Percentiles rank a stretch among this genome's conserved stretches.
These are phyloP conservation scores for Corynorhinus townsendii DNA, from an alignment of 2,113 vertebrate species.

Conservation along the genomic window DNA sequence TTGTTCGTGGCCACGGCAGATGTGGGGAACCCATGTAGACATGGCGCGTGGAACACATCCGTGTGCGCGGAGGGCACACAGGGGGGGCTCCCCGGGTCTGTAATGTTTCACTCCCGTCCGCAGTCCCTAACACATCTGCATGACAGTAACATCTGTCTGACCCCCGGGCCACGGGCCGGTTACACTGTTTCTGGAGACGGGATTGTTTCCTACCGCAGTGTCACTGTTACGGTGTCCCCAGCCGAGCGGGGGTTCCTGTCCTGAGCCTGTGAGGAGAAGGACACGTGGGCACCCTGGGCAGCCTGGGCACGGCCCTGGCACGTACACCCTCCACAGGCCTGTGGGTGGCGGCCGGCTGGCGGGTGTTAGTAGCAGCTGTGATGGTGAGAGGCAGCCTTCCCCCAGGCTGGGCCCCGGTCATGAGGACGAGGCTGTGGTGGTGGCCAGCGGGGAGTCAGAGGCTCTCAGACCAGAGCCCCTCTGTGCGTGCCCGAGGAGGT, in stretches of 20 bases:
- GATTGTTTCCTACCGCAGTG: fast-evolving
- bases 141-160: fast-evolving
- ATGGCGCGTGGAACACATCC: fast-evolving
- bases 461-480: background rate
- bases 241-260: background rate
- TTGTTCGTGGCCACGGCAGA: background rate
- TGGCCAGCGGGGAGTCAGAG: background rate
- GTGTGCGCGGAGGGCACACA: fast-evolving
- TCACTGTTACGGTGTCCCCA: fast-evolving
- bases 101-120: fast-evolving
- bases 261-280: background rate
- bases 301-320: too few relatives aligned
- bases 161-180: fast-evolving
- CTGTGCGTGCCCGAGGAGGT: background rate
- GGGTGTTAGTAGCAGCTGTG: background rate
- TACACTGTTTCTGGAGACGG: fast-evolving
- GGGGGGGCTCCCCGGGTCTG: fast-evolving
- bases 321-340: background rate
- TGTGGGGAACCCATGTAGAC: fast-evolving
- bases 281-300: fast-evolving
- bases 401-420: fast-evolving
- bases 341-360: background rate
- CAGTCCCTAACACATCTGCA: fast-evolving
- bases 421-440: background rate
- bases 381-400: background rate